Conservation (phyloP, 2,888 invertebrate species). For the Rotaria sp. region DNA sequence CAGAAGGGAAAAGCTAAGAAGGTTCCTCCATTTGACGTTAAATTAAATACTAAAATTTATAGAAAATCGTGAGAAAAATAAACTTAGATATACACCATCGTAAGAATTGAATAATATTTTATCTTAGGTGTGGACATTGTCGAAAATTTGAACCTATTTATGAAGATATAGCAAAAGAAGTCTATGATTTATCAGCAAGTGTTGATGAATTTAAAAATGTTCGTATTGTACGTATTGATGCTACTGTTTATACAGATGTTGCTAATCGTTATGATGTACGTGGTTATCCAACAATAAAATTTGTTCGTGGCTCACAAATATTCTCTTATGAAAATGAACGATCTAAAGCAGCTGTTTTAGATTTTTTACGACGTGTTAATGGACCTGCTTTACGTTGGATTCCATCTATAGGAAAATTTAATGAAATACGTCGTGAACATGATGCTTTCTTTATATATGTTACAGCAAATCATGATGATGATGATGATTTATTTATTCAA, state of each 20-base stretch:
- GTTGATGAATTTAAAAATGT: slow-evolving; percentile 28
- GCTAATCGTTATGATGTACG: slow-evolving; percentile 39
- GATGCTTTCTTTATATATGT: neutral
- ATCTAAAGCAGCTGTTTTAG: slow-evolving; percentile 33
- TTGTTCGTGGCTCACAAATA: slow-evolving; percentile 34
- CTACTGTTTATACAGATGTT: slow-evolving; percentile 35
- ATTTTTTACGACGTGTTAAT: slow-evolving; percentile 35
- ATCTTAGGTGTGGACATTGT: slow-evolving; percentile 35
- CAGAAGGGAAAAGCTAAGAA: too few relatives aligned
- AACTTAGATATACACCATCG: too few relatives aligned
- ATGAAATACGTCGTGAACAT: neutral
- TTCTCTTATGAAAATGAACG: slow-evolving; percentile 34
- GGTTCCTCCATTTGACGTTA: too few relatives aligned
- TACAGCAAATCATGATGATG: neutral
- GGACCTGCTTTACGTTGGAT: slow-evolving; percentile 4
- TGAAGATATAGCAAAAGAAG: slow-evolving; percentile 36
- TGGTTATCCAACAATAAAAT: slow-evolving; percentile 41
- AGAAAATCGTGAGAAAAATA: too few relatives aligned
- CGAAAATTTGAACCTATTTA: slow-evolving; percentile 38
- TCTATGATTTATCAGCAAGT: neutral
- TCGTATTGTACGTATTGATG: slow-evolving; percentile 37
- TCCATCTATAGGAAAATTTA: neutral
- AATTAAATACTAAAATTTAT: too few relatives aligned
- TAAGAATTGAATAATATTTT: too few relatives aligned
- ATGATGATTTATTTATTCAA: neutral